A percentile compares a stretch with the other conserved stretches of the same genome.
Conservation (phyloP, 2,797 vertebrate species). For the Sebastolobus altivelis region DNA sequence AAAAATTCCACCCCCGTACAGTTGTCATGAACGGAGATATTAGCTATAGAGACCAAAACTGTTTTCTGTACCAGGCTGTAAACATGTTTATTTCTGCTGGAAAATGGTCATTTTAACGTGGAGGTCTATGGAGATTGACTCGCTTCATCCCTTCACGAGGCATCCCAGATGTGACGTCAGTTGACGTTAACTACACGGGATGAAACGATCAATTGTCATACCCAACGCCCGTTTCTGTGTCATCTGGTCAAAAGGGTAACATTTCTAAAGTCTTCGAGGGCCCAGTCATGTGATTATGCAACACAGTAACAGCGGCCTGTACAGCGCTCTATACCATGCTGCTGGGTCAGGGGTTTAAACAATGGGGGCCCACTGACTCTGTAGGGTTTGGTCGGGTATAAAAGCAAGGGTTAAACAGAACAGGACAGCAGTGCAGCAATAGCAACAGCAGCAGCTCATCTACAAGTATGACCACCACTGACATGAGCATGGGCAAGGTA, state of each 20-base stretch:
- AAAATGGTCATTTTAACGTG: no score
- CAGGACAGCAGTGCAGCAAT: constrained; percentile 70
- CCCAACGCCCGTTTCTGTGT: constrained; percentile 13
- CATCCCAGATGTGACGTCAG: no score
- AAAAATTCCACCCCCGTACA: background rate
- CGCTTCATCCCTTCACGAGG: no score
- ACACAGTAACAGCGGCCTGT: constrained; percentile 39
- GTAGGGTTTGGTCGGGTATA: constrained; percentile 73
- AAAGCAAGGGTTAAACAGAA: constrained; percentile 72
- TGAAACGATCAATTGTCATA: background rate
- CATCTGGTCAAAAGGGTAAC: constrained; percentile 28
- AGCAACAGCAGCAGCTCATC: constrained; percentile 62
- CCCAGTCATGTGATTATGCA: constrained; percentile 47
- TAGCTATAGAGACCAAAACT: no score
- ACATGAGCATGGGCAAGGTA: constrained; percentile 81
- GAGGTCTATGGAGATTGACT: no score
- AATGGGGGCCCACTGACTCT: constrained; percentile 75
- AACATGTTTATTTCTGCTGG: background rate
- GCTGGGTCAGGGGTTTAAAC: constrained; percentile 81
- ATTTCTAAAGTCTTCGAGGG: constrained; percentile 64
- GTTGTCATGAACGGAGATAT: background rate
- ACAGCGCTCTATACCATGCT: constrained; percentile 70
- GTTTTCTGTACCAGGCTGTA: background rate
- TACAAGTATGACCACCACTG: constrained; percentile 72
- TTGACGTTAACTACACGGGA: background rate